Evolutionary conservation across 2,888 invertebrate species (phyloP), one percentile per base, ranked within the genome.

Genomic region (Uropetala carovei): DNA sequence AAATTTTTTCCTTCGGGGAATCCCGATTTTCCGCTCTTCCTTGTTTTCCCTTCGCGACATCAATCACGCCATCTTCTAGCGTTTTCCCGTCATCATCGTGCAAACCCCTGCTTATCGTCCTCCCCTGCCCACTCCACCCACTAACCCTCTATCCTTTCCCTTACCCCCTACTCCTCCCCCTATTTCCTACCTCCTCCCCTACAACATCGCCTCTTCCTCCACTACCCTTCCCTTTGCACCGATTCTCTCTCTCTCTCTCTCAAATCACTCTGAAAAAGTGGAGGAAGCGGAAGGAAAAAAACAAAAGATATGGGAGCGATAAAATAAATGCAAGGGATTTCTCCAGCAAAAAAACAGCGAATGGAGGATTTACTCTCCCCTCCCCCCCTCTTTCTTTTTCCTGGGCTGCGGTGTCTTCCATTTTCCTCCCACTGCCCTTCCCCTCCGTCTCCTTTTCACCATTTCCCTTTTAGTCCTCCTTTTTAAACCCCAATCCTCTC

Each of bases 11-110:
- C 57, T 16, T n/a, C 83, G 83, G 56, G 57, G 56, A 83, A 83
- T 83, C 83, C 83, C 83, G 83, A 83, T 83, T 83, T 83, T 83
- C 83, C 83, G 83, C 18, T 83, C 57, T 57, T 83, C 83, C 56
- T 83, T 83, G 83, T 83, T 83, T 83, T 83, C 57, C 83, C 57
- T 30, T n/a, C 56, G 83, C 57, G 83, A 83, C 83, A 83, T 83
- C 83, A 83, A 83, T 83, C 83, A 83, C 83, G 56, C 83, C 83
- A 56, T 83, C 83, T 83, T 30, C 83, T 18, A 18, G 10, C 56
- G 18, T 16, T 18, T n/a, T 56, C 11, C 83, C 83, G 83, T 43
- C 82, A 13, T 18, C 82, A 5, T 13, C 82, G 43, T 57, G 43
- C 43, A 43, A 43, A n/a, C 14, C 57, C 56, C 83, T n/a, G 9